These are phyloP conservation scores for Alloplasta piceator DNA, from an alignment of 2,888 invertebrate species.

Conservation along the genomic window DNA sequence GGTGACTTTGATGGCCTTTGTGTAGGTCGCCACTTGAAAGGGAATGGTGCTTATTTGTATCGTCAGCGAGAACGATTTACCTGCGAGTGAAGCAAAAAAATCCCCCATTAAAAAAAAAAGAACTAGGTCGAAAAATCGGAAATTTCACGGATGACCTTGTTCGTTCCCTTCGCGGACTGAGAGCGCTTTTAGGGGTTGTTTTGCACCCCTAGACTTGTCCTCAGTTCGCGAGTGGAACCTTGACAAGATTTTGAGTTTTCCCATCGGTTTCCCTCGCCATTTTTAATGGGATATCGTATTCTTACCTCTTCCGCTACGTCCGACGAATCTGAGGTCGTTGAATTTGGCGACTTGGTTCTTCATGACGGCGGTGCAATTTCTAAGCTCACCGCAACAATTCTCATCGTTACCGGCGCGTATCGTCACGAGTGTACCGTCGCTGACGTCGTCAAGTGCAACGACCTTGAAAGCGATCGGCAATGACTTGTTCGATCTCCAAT, in stretches of 20 bases:
- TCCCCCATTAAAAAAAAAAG: slow-evolving; percentile 12
- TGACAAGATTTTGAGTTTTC: too few species aligned
- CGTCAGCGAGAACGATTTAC: slow-evolving; percentile 96
- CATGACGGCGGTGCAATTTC: slow-evolving; percentile 97
- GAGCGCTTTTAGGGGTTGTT: too few species aligned
- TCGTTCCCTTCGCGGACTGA: too few species aligned
- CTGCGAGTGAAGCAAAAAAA: slow-evolving; percentile 82
- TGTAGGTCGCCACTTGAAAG: slow-evolving; percentile 95
- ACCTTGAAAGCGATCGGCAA: slow-evolving; percentile 98
- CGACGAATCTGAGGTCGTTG: slow-evolving; percentile 98
- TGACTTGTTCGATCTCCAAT: slow-evolving; percentile 99
- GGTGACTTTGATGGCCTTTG: slow-evolving; percentile 99
- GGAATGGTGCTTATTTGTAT: slow-evolving; percentile 94
- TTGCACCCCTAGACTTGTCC: too few species aligned
- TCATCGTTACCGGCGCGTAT: slow-evolving; percentile 99
- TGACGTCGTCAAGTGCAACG: slow-evolving; percentile 95
- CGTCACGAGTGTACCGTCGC: slow-evolving; percentile 96
- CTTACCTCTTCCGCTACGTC: slow-evolving; percentile 96
- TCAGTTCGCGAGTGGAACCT: too few species aligned
- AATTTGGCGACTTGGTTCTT: slow-evolving; percentile 99
- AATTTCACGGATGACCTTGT: too few species aligned
- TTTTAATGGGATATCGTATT: too few species aligned
- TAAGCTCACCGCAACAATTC: slow-evolving; percentile 97
- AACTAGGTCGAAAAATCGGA: neutral
- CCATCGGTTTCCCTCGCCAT: too few species aligned